Percentiles rank a stretch among this genome's conserved stretches.
Evolutionary conservation across 2,888 invertebrate genomes (phyloP).

Genomic region (Podotricha telesiphe): DNA sequence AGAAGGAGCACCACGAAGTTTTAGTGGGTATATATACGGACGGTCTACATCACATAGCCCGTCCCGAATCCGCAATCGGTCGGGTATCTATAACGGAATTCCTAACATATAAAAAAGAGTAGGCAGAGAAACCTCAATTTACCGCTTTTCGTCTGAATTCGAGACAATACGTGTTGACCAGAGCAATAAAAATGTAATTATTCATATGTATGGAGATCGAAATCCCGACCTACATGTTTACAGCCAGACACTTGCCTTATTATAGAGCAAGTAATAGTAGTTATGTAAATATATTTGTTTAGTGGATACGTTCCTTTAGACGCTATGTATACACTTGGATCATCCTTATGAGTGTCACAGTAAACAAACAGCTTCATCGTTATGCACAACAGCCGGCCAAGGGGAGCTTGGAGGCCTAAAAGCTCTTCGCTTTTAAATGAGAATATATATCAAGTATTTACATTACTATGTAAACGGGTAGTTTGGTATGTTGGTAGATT

Average conservation of each 20-base stretch:
- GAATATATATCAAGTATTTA: slow-evolving; percentile 22
- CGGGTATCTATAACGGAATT: no score
- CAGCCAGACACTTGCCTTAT: no score
- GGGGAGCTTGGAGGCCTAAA: slow-evolving; percentile 26
- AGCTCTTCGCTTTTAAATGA: slow-evolving; percentile 30
- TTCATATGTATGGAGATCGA: neutral
- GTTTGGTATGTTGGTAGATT: slow-evolving; percentile 1
- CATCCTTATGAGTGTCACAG: slow-evolving; percentile 11
- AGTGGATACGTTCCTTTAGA: slow-evolving; percentile 11
- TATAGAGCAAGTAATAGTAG: neutral
- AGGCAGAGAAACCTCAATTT: no score
- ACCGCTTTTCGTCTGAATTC: no score
- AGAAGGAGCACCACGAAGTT: no score
- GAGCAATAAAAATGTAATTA: no score
- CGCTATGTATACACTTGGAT: neutral
- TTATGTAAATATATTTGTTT: neutral
- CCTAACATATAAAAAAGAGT: no score
- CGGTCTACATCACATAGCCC: no score
- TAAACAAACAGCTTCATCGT: slow-evolving; percentile 26
- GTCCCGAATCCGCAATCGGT: no score
- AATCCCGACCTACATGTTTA: no score
- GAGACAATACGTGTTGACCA: no score
- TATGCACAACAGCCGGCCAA: slow-evolving; percentile 24
- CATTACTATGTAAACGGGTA: slow-evolving; percentile 26
- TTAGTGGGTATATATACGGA: no score